Evolutionary conservation across 2,113 vertebrate species (phyloP).

Genomic region (Plestiodon gilberti): DNA sequence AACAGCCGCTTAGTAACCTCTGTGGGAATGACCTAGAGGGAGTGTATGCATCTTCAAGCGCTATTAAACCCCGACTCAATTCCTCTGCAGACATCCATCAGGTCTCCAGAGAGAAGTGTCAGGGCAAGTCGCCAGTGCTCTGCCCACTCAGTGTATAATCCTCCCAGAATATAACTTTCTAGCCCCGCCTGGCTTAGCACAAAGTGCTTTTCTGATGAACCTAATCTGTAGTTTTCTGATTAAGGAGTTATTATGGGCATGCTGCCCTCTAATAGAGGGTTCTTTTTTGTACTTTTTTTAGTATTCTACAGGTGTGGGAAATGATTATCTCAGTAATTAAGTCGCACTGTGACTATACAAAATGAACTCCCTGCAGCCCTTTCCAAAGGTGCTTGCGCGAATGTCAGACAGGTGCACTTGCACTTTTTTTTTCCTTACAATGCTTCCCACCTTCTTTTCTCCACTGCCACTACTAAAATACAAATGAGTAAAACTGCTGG

Average conservation of each 20-base stretch:
- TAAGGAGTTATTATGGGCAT: background rate
- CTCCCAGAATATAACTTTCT: background rate
- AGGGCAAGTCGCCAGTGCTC: background rate
- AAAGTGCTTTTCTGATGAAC: background rate
- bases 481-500: no score
- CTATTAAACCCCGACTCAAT: conserved; percentile 3
- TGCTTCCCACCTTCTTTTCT: no score
- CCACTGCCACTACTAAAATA: no score
- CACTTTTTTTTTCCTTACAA: background rate
- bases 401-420: background rate
- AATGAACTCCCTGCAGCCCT: background rate
- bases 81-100: conserved; percentile 4
- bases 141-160: background rate
- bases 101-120: background rate
- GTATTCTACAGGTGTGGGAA: background rate
- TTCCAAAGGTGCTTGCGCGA: background rate
- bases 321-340: background rate
- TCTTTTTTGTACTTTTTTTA: background rate
- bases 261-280: background rate
- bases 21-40: background rate
- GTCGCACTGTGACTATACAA: background rate
- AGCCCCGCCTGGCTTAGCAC: background rate
- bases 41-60: background rate
- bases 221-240: background rate
- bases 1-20: conserved; percentile 6